phyloP scores from a whole-genome alignment of 2,797 vertebrate genomes.

The Eulemur mongoz region DNA sequence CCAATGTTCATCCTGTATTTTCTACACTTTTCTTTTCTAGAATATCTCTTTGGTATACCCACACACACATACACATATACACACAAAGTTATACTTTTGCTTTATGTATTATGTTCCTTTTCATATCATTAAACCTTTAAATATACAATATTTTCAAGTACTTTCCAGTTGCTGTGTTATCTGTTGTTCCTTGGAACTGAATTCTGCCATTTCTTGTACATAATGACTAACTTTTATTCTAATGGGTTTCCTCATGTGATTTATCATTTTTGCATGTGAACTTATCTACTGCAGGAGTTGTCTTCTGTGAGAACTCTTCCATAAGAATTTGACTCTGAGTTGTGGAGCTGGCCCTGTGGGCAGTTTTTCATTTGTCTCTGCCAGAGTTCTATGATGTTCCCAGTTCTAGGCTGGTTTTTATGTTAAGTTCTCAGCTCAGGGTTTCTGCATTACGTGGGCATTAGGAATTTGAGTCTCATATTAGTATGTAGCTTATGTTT shows the following conservation, averaged over 20 bases:
- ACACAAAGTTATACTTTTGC: not conserved
- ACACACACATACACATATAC: not conserved
- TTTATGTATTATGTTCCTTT: not conserved
- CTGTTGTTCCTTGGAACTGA: slow-evolving; percentile 5
- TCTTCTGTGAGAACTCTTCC: not conserved
- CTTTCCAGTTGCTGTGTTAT: slow-evolving; percentile 8
- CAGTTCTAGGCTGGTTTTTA: slow-evolving; percentile 9
- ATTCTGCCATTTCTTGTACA: not conserved
- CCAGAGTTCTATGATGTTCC: not conserved
- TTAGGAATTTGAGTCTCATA: not conserved
- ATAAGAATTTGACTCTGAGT: not conserved
- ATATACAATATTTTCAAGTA: not conserved
- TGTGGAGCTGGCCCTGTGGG: not conserved
- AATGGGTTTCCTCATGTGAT: not conserved
- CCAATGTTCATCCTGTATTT: not conserved
- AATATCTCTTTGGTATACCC: not conserved
- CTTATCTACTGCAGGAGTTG: not conserved
- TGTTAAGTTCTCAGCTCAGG: not conserved
- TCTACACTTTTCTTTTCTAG: slow-evolving; percentile 40
- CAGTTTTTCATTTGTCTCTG: not conserved
- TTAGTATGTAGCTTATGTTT: not conserved
- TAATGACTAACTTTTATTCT: not conserved
- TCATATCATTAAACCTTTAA: not conserved
- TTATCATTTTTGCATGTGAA: not conserved
- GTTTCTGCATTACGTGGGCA: not conserved